Conservation (phyloP, 64 coral and sea anemone species). For the Catalaphyllia jardinei region DNA sequence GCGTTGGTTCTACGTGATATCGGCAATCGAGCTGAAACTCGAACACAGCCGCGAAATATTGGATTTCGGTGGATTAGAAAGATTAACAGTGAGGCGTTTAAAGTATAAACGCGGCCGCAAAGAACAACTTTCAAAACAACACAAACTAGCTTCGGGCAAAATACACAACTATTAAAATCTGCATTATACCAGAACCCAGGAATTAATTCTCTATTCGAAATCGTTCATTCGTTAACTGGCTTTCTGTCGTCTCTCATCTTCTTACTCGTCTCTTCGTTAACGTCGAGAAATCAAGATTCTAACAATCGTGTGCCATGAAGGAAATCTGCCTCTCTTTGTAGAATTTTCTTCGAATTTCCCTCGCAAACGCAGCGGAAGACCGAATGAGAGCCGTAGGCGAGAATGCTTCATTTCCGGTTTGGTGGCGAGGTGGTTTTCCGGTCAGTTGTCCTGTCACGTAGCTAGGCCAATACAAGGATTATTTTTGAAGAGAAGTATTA, state of each 20-base stretch:
- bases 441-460: conserved; percentile 36
- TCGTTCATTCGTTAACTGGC: background rate
- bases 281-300: background rate
- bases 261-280: background rate
- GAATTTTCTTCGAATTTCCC: conserved; percentile 17
- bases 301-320: background rate
- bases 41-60: background rate
- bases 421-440: conserved; percentile 17
- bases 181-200: background rate
- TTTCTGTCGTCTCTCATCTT: background rate
- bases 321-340: background rate
- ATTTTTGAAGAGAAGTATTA: conserved; percentile 46
- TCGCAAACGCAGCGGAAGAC: background rate
- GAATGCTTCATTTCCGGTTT: conserved; percentile 40
- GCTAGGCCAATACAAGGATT: conserved; percentile 21
- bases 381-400: background rate
- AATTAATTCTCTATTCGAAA: background rate
- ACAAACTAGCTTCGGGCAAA: conserved; percentile 5
- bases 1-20: background rate
- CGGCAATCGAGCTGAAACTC: background rate
- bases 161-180: conserved; percentile 27
- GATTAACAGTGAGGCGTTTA: background rate
- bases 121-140: background rate
- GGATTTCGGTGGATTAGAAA: conserved; percentile 5
- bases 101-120: background rate